Conservation (phyloP, 2,113 vertebrate genomes). For the Mustela nigripes region DNA sequence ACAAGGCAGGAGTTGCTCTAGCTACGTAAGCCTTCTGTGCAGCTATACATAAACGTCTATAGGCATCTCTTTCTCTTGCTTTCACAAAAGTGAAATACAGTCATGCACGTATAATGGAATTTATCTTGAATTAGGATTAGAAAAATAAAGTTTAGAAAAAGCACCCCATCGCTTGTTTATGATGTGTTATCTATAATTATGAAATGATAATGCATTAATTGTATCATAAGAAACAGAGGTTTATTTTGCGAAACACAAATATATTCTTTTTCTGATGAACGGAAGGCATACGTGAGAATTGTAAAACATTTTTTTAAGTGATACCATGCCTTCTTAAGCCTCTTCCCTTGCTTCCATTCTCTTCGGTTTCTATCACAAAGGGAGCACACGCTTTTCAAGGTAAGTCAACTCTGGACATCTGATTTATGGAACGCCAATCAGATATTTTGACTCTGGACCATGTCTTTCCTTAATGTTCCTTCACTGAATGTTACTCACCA, state of each 20-base stretch:
- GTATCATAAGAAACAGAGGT: neutral
- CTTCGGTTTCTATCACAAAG: neutral
- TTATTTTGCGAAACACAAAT: neutral
- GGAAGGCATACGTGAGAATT: neutral
- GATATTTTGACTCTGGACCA: too few species aligned
- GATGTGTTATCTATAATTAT: neutral
- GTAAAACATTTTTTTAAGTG: neutral
- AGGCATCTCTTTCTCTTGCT: neutral
- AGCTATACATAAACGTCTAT: neutral
- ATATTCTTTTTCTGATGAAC: conserved; percentile 9
- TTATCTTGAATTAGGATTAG: neutral
- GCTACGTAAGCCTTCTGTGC: neutral
- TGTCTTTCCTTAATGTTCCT: neutral
- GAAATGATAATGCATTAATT: neutral
- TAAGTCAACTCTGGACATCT: neutral
- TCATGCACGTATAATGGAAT: neutral
- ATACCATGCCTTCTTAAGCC: neutral
- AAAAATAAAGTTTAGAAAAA: conserved; percentile 1
- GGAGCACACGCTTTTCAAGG: neutral
- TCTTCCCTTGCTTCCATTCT: neutral
- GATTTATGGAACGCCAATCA: neutral
- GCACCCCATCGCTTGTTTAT: neutral
- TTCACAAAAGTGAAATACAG: conserved; percentile 56
- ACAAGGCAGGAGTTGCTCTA: neutral
- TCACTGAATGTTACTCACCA: neutral